These are phyloP conservation scores for Andrena fulva DNA, from an alignment of 2,888 invertebrate genomes.

Conservation along the genomic window DNA sequence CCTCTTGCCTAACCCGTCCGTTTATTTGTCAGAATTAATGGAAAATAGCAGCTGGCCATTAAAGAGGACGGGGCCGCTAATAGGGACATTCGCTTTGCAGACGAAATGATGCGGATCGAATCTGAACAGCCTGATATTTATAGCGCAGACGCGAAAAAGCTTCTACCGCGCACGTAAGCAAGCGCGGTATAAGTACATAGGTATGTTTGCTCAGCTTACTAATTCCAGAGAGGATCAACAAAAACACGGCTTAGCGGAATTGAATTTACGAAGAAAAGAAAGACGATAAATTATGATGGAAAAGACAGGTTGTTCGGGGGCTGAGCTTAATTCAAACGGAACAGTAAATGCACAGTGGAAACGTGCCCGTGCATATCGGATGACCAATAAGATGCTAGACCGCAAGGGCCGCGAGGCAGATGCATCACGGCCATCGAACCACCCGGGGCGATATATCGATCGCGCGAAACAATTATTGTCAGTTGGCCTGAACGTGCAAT, in stretches of 20 bases:
- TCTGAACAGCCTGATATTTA: background rate
- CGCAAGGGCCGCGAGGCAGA: background rate
- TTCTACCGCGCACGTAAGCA: background rate
- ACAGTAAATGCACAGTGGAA: background rate
- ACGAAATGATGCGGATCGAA: background rate
- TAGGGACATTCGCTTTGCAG: background rate
- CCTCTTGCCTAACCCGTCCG: background rate
- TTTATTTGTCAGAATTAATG: slow-evolving; percentile 1
- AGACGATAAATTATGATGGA: background rate
- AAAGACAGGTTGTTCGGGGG: slow-evolving; percentile 1
- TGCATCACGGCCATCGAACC: slow-evolving; percentile 28
- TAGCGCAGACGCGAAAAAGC: background rate
- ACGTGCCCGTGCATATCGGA: slow-evolving; percentile 1
- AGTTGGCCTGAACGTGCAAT: slow-evolving; percentile 16
- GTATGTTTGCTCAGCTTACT: background rate
- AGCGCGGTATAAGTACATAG: too few species aligned
- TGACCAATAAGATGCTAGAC: slow-evolving; percentile 34
- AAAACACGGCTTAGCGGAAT: background rate
- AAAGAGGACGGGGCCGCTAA: slow-evolving; percentile 2
- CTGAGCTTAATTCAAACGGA: background rate
- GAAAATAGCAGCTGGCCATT: background rate
- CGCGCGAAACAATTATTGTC: slow-evolving; percentile 40
- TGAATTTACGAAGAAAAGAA: background rate
- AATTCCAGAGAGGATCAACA: background rate
- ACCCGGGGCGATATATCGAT: slow-evolving; percentile 37